phyloP scores from a whole-genome alignment of 1,140 invertebrate genomes.

The Drosophila melanogaster region DNA sequence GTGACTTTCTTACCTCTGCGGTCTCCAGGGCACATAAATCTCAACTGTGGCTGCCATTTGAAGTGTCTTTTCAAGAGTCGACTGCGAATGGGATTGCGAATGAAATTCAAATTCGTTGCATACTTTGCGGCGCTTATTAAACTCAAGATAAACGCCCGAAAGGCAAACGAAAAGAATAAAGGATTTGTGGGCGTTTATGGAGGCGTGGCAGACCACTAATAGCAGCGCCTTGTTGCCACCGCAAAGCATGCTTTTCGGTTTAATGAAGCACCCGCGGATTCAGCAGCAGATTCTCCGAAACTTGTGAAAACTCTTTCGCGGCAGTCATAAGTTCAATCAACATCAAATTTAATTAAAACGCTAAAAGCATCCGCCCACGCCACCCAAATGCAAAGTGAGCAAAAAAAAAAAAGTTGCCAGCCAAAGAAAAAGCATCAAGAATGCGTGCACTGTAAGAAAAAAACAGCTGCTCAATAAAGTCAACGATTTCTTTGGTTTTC shows the following conservation, averaged over 20 bases:
- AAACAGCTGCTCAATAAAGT: not conserved
- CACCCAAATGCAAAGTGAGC: conserved; percentile 52
- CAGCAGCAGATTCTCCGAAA: conserved; percentile 26
- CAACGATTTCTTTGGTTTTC: not conserved
- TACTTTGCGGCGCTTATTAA: conserved; percentile 44
- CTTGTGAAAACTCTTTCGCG: conserved; percentile 46
- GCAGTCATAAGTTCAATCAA: conserved; percentile 80
- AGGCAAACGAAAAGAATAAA: not conserved
- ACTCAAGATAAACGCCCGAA: conserved; percentile 24
- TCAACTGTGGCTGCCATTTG: conserved; percentile 8
- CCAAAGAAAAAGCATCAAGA: conserved; percentile 11
- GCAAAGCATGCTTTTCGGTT: conserved; percentile 53
- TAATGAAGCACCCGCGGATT: conserved; percentile 46
- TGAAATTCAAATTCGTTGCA: conserved; percentile 46
- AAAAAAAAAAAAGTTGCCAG: conserved; percentile 21
- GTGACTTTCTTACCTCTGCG: conserved; percentile 31
- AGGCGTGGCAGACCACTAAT: conserved; percentile 36
- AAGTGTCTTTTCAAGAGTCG: not conserved
- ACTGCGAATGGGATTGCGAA: conserved; percentile 28
- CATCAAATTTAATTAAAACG: conserved; percentile 83
- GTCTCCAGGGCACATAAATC: conserved; percentile 27
- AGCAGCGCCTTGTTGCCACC: conserved; percentile 36
- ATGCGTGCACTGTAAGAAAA: not conserved
- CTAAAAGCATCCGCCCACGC: conserved; percentile 71
- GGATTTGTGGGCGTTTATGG: not conserved